Evolutionary conservation across 2,888 invertebrate species (phyloP).

Genomic region (Xanthorhoe designata): DNA sequence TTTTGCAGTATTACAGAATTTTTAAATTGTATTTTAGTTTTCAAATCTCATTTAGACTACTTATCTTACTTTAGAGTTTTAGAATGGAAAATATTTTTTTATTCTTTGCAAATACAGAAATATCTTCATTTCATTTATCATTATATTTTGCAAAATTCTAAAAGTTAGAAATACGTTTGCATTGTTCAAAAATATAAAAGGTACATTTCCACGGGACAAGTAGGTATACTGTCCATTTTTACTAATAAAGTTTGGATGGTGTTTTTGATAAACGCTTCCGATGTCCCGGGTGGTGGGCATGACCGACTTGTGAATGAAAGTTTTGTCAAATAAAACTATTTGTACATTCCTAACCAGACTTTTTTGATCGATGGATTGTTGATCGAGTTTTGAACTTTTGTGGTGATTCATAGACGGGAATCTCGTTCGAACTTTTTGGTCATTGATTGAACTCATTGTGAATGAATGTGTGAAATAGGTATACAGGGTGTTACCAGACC

Average conservation of each 20-base stretch:
- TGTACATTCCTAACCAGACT: constrained; percentile 45
- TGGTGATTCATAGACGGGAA: constrained; percentile 17
- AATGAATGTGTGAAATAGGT: neutral
- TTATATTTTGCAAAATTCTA: no score
- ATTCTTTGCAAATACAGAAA: no score
- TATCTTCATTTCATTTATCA: no score
- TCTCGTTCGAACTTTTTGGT: neutral
- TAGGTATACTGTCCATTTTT: neutral
- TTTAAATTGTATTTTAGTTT: no score
- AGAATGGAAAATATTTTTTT: no score
- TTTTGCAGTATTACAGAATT: no score
- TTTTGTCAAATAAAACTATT: constrained; percentile 46
- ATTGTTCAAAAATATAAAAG: no score
- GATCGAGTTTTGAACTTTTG: constrained; percentile 13
- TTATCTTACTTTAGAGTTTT: no score
- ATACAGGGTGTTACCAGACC: no score
- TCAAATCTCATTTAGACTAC: no score
- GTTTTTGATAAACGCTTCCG: constrained; percentile 38
- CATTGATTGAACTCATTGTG: constrained; percentile 7
- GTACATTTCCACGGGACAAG: neutral
- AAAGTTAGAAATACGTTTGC: no score
- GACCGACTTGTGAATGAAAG: constrained; percentile 61
- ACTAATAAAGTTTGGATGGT: neutral
- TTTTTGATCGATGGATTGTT: constrained; percentile 29
- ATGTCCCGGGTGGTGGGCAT: constrained; percentile 59